Percentiles rank a stretch among this genome's conserved stretches.
These are phyloP conservation scores for Solenodon paradoxus DNA, from an alignment of 2,113 vertebrate genomes.

Conservation along the genomic window DNA sequence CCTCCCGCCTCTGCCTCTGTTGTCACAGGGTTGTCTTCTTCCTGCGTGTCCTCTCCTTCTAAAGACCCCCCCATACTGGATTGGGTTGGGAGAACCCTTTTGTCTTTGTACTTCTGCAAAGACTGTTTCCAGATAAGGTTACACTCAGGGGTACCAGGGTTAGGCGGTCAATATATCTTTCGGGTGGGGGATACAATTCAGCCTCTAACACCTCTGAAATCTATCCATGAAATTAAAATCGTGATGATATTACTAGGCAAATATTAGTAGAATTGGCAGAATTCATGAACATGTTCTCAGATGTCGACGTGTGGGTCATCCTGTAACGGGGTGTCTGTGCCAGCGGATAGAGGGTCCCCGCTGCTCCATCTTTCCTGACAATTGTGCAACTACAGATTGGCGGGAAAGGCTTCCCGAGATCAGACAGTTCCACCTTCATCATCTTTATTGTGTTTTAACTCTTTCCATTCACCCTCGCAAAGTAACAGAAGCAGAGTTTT, in stretches of 20 bases:
- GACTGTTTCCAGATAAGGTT: neutral
- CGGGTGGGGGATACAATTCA: neutral
- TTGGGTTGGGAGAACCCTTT: no score
- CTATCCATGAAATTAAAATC: neutral
- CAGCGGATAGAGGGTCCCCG: neutral
- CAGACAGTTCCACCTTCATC: neutral
- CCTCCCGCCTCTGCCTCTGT: neutral
- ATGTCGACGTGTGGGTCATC: neutral
- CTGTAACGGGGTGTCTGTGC: neutral
- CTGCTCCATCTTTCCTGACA: neutral
- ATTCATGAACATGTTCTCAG: neutral
- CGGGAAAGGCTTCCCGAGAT: neutral
- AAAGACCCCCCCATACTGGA: neutral
- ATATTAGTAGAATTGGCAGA: neutral
- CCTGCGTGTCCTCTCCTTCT: neutral
- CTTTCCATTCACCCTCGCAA: neutral
- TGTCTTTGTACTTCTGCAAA: neutral
- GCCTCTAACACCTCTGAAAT: neutral
- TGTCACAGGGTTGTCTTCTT: accelerated
- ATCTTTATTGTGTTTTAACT: neutral
- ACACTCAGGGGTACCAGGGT: neutral
- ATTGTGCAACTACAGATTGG: neutral
- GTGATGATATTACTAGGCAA: neutral
- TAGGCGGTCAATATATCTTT: neutral
- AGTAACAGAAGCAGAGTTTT: neutral